Evolutionary conservation across 1,140 invertebrate genomes (phyloP).

Genomic region (Drosophila santomea): DNA sequence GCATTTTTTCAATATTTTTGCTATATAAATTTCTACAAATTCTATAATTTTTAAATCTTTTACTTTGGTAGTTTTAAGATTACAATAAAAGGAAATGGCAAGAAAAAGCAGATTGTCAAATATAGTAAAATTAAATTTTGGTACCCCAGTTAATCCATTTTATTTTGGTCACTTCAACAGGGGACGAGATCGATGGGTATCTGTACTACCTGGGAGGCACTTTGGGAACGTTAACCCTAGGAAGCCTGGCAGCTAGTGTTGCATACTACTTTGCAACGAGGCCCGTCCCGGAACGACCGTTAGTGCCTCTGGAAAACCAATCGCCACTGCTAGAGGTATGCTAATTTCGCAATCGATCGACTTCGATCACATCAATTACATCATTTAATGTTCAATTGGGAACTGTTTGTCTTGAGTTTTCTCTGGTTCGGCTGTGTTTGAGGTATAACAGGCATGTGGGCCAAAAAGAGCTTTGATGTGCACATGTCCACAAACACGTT

Average conservation of each 20-base stretch:
- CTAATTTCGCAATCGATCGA: slow-evolving; percentile 38
- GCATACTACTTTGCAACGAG: slow-evolving; percentile 90
- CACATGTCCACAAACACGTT: slow-evolving; percentile 66
- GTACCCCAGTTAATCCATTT: not conserved
- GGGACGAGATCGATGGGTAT: slow-evolving; percentile 91
- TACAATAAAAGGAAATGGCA: no score
- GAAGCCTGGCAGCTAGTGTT: slow-evolving; percentile 90
- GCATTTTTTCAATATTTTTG: no score
- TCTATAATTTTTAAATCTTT: no score
- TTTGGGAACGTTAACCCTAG: slow-evolving; percentile 90
- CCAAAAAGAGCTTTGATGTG: slow-evolving; percentile 67
- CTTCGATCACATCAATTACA: slow-evolving; percentile 50
- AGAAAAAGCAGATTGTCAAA: no score
- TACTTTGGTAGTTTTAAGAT: no score
- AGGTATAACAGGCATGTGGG: slow-evolving; percentile 56
- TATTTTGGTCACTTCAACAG: slow-evolving; percentile 67
- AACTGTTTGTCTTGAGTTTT: slow-evolving; percentile 5
- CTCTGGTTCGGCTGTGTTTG: slow-evolving; percentile 31
- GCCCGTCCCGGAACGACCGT: slow-evolving; percentile 90
- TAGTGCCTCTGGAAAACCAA: slow-evolving; percentile 91
- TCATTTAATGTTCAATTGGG: slow-evolving; percentile 49
- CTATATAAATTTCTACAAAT: no score
- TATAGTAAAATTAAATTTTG: no score
- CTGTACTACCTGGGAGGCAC: slow-evolving; percentile 91
- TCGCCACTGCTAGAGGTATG: slow-evolving; percentile 89